A percentile compares a stretch with the other conserved stretches of the same genome.
phyloP scores from a whole-genome alignment of 2,888 invertebrate genomes.

The Tiliacea aurago region DNA sequence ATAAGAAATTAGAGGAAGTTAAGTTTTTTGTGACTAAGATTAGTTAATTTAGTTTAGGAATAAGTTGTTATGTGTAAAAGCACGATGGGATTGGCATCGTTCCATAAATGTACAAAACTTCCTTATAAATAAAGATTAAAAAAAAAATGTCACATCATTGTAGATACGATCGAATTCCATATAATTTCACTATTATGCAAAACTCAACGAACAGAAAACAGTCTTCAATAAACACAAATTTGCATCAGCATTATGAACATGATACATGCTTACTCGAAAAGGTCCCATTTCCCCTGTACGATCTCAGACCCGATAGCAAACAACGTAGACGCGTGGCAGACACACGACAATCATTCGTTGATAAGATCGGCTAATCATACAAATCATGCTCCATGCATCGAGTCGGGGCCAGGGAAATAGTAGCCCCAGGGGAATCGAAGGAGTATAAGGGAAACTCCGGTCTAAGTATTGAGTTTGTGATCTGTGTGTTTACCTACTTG shows the following conservation, averaged over 20 bases:
- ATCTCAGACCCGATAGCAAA: constrained; percentile 63
- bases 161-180: too few species aligned
- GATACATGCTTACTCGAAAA: constrained; percentile 28
- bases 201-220: neutral
- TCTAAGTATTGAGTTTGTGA: neutral
- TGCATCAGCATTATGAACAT: constrained; percentile 31
- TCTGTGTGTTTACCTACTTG: neutral
- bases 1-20: too few species aligned
- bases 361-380: constrained; percentile 67
- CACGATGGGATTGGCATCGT: too few species aligned
- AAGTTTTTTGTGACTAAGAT: too few species aligned
- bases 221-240: constrained; percentile 30
- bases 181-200: too few species aligned
- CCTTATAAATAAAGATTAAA: too few species aligned
- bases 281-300: constrained; percentile 32
- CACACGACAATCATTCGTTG: constrained; percentile 48
- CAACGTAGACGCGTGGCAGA: constrained; percentile 57
- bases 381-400: constrained; percentile 51
- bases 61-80: too few species aligned
- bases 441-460: constrained; percentile 8
- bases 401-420: constrained; percentile 30
- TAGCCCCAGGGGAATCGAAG: constrained; percentile 19
- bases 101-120: too few species aligned
- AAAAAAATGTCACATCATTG: too few species aligned
- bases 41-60: too few species aligned